Percentiles rank a stretch among this genome's conserved stretches.
Conservation (phyloP, 2,888 invertebrate genomes). For the Ennomos erosarius region DNA sequence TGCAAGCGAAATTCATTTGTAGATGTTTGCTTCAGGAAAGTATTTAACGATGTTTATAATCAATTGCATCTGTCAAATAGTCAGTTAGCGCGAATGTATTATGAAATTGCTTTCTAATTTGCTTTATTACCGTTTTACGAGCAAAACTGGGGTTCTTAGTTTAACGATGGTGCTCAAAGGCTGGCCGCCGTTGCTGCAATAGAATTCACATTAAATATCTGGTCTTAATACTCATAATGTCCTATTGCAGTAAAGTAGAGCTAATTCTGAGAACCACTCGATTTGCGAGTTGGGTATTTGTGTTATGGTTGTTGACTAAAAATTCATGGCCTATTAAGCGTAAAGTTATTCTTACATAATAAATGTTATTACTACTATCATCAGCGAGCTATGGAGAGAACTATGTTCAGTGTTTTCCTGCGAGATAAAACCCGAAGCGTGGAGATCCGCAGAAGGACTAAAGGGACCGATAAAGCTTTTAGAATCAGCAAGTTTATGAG, state of each 20-base stretch:
- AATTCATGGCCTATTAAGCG: too few relatives aligned
- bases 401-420: too few relatives aligned
- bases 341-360: too few relatives aligned
- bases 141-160: conserved; percentile 53
- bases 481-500: too few relatives aligned
- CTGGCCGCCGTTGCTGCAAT: conserved; percentile 36
- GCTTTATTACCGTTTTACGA: conserved; percentile 56
- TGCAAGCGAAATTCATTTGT: not conserved
- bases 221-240: conserved; percentile 24
- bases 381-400: too few relatives aligned
- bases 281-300: not conserved
- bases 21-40: not conserved
- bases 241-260: conserved; percentile 6
- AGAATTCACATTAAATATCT: conserved; percentile 48
- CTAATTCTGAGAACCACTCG: conserved; percentile 10
- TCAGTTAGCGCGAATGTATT: conserved; percentile 19
- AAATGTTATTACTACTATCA: too few relatives aligned
- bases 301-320: too few relatives aligned
- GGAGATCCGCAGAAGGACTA: too few relatives aligned
- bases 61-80: conserved; percentile 10
- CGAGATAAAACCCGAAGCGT: too few relatives aligned
- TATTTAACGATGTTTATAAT: conserved; percentile 12
- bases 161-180: conserved; percentile 48
- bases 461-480: too few relatives aligned
- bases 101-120: conserved; percentile 27